Evolutionary conservation across 2,113 vertebrate species (phyloP).

Genomic region (Nerophis ophidion): DNA sequence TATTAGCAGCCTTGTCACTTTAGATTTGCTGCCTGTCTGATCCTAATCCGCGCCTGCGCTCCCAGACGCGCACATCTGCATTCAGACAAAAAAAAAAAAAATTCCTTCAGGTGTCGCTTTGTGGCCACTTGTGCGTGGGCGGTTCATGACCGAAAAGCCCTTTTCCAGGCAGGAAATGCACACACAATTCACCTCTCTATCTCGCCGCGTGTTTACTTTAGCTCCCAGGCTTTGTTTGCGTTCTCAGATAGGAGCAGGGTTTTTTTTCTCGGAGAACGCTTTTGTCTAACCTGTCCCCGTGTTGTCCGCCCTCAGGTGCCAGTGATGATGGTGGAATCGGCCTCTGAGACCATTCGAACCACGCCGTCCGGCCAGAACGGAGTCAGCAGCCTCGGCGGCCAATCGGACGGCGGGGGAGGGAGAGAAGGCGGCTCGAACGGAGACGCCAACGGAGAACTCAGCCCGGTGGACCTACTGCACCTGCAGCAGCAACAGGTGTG

Average conservation of each 20-base stretch:
- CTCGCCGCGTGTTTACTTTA: slow-evolving; percentile 44
- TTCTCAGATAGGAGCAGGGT: slow-evolving; percentile 33
- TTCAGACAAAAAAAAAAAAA: slow-evolving; percentile 30
- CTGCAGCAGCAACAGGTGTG: slow-evolving; percentile 97
- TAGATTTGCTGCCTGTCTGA: slow-evolving; percentile 58
- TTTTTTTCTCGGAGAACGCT: slow-evolving; percentile 35
- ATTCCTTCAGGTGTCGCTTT: slow-evolving; percentile 55
- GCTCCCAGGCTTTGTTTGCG: slow-evolving; percentile 48
- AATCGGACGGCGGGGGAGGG: slow-evolving; percentile 80
- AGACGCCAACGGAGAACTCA: slow-evolving; percentile 93
- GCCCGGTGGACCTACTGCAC: slow-evolving; percentile 91
- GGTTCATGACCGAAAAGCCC: slow-evolving; percentile 41
- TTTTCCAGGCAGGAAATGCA: slow-evolving; percentile 18
- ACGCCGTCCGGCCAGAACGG: slow-evolving; percentile 92
- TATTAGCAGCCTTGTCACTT: slow-evolving; percentile 64
- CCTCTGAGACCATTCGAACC: slow-evolving; percentile 97
- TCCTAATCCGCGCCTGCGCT: slow-evolving; percentile 40
- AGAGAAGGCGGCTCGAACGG: slow-evolving; percentile 77
- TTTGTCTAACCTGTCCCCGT: slow-evolving; percentile 28
- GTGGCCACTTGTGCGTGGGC: slow-evolving; percentile 33
- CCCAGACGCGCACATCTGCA: slow-evolving; percentile 39
- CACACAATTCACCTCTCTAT: slow-evolving; percentile 20
- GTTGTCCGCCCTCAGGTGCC: slow-evolving; percentile 67
- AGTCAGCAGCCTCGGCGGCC: slow-evolving; percentile 92
- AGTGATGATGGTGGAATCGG: slow-evolving; percentile 99